Evolutionary conservation across 2,888 invertebrate species (phyloP), one percentile per base, ranked within the genome.

Genomic region (Campoplex nolae): DNA sequence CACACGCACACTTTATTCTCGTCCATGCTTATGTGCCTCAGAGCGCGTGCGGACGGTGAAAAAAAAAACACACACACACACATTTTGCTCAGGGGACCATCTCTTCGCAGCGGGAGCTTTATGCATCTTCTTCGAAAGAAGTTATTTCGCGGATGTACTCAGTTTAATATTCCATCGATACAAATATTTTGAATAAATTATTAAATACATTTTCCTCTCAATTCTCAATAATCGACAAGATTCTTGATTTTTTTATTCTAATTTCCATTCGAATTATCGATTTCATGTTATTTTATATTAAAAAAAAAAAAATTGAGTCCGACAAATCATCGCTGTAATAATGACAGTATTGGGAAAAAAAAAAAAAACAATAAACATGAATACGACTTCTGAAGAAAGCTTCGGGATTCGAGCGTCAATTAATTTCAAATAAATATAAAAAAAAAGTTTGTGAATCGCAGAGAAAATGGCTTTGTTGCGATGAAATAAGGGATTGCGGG

Each of bases 1-100:
- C 73, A n/a, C 84, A 68, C 73, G 51, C 58, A 83, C 70, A 70
- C 83, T 45, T 62, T 32, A 62, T 62, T 56, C 35, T 38, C 48
- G 32, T 58, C 42, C 23, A 7, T 68, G 11, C 78, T 62, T 18
- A n/a, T 54, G 32, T 81, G 16, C 42, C 68, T 70, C 68, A 4
- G 42, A 38, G 45, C 18, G 42, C 38, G 45, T 71, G n/a, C 32
- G 71, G 28, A 71, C 71, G 62, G 28, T 75, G 42, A 62, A 62
- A 80, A 35, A 71, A 71, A 23, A 23, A 23, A 23, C 23, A 23
- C 23, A 23, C 23, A 23, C 23, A 23, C 23, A 23, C 16, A 58
- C 71, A 48, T 48, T 75, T 75, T 75, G 42, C 58, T 75, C 62
- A 38, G 11, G 62, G 45, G 58, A 75, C 58, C 58, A 45, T 62